Evolutionary conservation across 2,888 invertebrate genomes (phyloP).

Genomic region (Andrena trimmerana): DNA sequence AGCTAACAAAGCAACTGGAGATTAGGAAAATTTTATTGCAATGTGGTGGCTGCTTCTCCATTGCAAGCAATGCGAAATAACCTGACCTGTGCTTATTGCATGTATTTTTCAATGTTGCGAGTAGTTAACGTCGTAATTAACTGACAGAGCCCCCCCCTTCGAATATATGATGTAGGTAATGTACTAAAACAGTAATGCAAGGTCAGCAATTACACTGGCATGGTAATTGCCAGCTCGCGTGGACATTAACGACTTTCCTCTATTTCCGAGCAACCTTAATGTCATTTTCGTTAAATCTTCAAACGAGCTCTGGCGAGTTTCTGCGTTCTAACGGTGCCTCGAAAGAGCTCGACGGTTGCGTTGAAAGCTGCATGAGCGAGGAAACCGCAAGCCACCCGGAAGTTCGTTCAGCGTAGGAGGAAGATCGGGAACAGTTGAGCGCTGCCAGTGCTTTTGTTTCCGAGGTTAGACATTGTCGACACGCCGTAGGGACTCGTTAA

Average conservation of each 20-base stretch:
- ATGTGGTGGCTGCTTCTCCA: too few relatives aligned
- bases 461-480: conserved; percentile 43
- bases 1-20: not conserved
- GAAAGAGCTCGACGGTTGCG: conserved; percentile 29
- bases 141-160: too few relatives aligned
- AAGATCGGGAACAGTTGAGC: conserved; percentile 43
- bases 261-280: not conserved
- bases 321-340: conserved; percentile 40
- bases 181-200: too few relatives aligned
- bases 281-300: not conserved
- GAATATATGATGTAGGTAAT: too few relatives aligned
- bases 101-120: too few relatives aligned
- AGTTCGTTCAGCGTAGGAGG: conserved; percentile 53
- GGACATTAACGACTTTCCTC: not conserved
- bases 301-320: conserved; percentile 29
- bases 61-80: too few relatives aligned
- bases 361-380: conserved; percentile 36
- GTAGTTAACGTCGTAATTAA: too few relatives aligned
- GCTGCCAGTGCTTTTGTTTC: conserved; percentile 48
- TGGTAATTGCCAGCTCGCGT: too few relatives aligned
- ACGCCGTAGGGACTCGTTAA: conserved; percentile 39
- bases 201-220: too few relatives aligned
- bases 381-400: conserved; percentile 54
- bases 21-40: not conserved
- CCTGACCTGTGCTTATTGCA: too few relatives aligned